These are phyloP conservation scores for Opisthograptis luteolata DNA, from an alignment of 2,888 invertebrate genomes.

Conservation along the genomic window DNA sequence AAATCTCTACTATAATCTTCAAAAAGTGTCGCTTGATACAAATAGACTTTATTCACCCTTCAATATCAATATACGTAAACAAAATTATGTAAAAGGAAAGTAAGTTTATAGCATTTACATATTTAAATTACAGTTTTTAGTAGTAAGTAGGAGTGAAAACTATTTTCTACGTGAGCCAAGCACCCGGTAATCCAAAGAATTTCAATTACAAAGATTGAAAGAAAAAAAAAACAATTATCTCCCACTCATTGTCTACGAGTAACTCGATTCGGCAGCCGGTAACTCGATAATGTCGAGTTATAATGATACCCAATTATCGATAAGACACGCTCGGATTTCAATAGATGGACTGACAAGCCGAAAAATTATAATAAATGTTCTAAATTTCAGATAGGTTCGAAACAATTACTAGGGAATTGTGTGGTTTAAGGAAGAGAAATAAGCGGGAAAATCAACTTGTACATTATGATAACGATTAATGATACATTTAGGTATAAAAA, in stretches of 20 bases:
- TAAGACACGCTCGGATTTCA: conserved; percentile 80
- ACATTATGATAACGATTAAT: not conserved
- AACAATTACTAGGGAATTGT: conserved; percentile 63
- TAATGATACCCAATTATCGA: conserved; percentile 78
- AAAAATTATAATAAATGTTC: conserved; percentile 79
- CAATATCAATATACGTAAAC: too few species aligned
- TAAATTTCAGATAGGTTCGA: conserved; percentile 68
- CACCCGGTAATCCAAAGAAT: conserved; percentile 19
- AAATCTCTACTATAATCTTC: too few species aligned
- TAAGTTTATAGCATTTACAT: too few species aligned
- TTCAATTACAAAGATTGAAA: conserved; percentile 17
- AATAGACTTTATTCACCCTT: too few species aligned
- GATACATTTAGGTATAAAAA: too few species aligned
- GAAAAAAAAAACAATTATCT: conserved; percentile 24
- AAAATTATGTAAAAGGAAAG: too few species aligned
- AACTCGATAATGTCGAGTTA: conserved; percentile 42
- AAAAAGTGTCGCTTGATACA: too few species aligned
- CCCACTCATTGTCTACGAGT: conserved; percentile 5
- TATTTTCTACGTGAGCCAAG: not conserved
- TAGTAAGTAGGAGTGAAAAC: too few species aligned
- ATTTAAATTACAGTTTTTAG: too few species aligned
- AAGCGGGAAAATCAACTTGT: conserved; percentile 22
- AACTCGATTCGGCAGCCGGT: conserved; percentile 48
- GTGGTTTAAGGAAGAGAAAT: conserved; percentile 34
- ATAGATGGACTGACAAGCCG: conserved; percentile 78